Evolutionary conservation across 2,888 invertebrate genomes (phyloP), one percentile per base, ranked within the genome.

Genomic region (Platycheirus rosarum): DNA sequence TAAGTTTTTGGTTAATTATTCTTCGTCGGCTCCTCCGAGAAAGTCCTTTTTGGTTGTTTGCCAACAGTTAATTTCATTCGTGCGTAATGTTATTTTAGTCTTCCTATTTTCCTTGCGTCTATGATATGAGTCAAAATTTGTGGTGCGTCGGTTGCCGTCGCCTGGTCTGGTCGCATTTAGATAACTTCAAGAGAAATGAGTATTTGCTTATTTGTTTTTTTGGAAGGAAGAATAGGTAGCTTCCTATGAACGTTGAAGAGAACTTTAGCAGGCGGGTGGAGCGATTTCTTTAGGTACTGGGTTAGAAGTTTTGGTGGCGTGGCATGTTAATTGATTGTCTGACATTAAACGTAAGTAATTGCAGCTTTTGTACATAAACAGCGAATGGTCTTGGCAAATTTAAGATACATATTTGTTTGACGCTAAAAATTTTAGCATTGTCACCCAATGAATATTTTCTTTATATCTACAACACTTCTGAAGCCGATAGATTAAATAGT

Each of bases 1-100:
- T 73, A 82, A 77, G 82, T 82, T 76, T 82, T 69, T 68, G 55
- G 73, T 77, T 82, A 77, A 82, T 82, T 82, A 82, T 82, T 71
- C 71, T 76, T 65, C 14, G 7, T 23, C 16, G 63, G 53, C 48
- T 55, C 35, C 48, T 37, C 20, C 13, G 20, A 53, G 14, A 57
- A 32, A 29, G 32, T 46, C 63, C 46, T 63, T 35, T 55, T 55
- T 57, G 63, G 48, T 48, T 49, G 32, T 32, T 63, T 49, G 49
- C 53, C 48, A n/a, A n/a, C n/a, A 40, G 49, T 70, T 77, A 66
- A 68, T 82, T 73, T 32, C 8, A 63, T 82, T 82, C 53, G 68
- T 82, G 73, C 82, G 82, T 82, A 77, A 63, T 63, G 26, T 53
- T 20, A 53, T 23, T 40, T 7, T 29, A 3, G 18, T 68, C 32